Base-by-base conservation (phyloP, 30 jellyfish, hydroid and myxozoan genomes). In the Pelagia noctiluca region DNA sequence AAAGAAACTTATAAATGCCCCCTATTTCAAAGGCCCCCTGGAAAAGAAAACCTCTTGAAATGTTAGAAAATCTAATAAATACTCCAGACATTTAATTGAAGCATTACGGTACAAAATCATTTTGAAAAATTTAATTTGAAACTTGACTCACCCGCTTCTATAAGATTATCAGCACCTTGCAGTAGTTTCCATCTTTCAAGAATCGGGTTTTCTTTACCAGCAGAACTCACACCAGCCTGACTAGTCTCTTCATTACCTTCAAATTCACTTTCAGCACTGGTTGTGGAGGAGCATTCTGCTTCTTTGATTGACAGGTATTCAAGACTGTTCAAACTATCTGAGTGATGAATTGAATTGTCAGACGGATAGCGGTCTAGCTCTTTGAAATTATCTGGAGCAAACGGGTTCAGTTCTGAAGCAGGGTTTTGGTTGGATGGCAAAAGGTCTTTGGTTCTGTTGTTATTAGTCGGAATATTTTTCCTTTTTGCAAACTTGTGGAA, bases 341-440 rank as follows among this genome's bases (percentile, higher is more conserved):
- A 31, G 18, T 35, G 35, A 70, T 21, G n/a, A 10, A 52, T 3
- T 3, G 68, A 52, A 30, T 30, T 52, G 24, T n/a, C 35, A 1
- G 83, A 70, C 0, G 83, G 24, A 22, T 24, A 70, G 12, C 83
- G 67, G 83, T 70, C 83, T 25, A 38, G 21, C 35, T 70, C 83
- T 70, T 70, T 34, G 5, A 70, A 3, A 16, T 70, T 70, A 4
- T 38, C 63, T 26, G 83, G 67, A 2, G 83, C 83, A 70, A 70
- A 70, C 3, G 83, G 83, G 63, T 70, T 70, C 35, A 70, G 48
- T n/a, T 70, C 83, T 11, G 83, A 36, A 12, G 83, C 83, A 18
- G 83, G 83, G 30, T 70, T 70, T 38, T 22, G 18, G 63, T 25
- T 70, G n/a, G 18, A n/a, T 8, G 21, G 25, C 5, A 5, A 8